A percentile compares a stretch with the other conserved stretches of the same genome.
phyloP scores from a whole-genome alignment of 2,113 vertebrate genomes.

The Aphelocoma coerulescens region DNA sequence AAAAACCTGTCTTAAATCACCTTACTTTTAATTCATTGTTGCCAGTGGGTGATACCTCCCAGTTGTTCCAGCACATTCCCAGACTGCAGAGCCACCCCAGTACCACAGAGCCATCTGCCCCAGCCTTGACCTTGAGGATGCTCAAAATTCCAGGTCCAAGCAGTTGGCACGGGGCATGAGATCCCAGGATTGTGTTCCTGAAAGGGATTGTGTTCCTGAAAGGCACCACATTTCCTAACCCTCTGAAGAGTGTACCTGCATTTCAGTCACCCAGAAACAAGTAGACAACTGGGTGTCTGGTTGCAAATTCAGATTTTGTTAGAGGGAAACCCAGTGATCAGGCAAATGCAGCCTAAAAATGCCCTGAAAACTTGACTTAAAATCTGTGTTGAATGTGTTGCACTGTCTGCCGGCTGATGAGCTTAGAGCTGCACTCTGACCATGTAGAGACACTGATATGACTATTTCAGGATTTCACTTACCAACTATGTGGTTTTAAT shows the following conservation, averaged over 20 bases:
- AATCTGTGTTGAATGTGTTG: not conserved
- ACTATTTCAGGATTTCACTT: not conserved
- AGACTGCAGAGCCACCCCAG: not conserved
- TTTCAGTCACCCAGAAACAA: not conserved
- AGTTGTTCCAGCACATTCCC: not conserved
- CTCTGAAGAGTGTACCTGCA: not conserved
- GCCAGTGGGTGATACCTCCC: not conserved
- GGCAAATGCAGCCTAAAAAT: not conserved
- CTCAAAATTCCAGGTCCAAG: not conserved
- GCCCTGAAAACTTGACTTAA: not conserved
- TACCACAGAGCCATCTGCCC: not conserved
- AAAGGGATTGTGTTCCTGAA: not conserved
- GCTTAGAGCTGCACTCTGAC: not conserved
- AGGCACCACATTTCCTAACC: not conserved
- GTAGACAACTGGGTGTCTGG: not conserved
- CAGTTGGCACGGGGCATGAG: not conserved
- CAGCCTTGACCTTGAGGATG: not conserved
- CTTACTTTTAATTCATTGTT: not conserved
- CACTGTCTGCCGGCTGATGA: not conserved
- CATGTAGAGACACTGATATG: rapidly evolving
- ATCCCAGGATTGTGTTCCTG: not conserved
- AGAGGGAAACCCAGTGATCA: not conserved
- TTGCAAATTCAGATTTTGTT: not conserved
- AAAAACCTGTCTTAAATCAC: not conserved
- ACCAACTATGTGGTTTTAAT: not conserved